Evolutionary conservation across 2,888 invertebrate species (phyloP).

Genomic region (Brenthis daphne): DNA sequence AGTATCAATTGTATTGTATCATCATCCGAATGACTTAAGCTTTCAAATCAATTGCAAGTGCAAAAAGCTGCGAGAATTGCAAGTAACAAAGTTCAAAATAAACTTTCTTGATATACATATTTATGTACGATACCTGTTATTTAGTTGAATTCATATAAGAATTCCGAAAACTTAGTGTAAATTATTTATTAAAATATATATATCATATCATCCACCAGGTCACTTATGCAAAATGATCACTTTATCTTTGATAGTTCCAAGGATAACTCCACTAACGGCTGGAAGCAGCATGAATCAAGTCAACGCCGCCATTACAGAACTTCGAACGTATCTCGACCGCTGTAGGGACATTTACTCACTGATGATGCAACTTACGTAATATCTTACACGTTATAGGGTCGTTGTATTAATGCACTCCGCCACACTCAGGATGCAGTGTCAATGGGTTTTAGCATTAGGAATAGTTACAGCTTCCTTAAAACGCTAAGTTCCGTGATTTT

Average conservation of each 20-base stretch:
- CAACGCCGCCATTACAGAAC: conserved; percentile 54
- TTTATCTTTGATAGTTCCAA: neutral
- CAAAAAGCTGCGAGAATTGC: no score
- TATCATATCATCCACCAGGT: no score
- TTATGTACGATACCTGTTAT: no score
- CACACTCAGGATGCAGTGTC: conserved; percentile 24
- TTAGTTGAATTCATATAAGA: no score
- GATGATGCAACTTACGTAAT: conserved; percentile 72
- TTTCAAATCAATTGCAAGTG: no score
- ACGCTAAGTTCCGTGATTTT: conserved; percentile 2
- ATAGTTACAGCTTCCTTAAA: conserved; percentile 10
- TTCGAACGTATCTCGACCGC: conserved; percentile 55
- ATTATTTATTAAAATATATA: no score
- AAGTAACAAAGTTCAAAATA: no score
- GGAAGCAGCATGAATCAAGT: conserved; percentile 58
- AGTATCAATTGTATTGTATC: no score
- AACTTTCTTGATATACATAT: no score
- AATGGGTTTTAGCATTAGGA: conserved; percentile 24
- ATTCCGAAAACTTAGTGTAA: no score
- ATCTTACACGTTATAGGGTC: conserved; percentile 67
- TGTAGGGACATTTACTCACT: conserved; percentile 56
- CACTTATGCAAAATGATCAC: no score
- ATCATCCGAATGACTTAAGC: no score
- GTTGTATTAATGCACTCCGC: conserved; percentile 60
- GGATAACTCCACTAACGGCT: conserved; percentile 40